A percentile compares a stretch with the other conserved stretches of the same genome.
These are phyloP conservation scores for Parapristionchus giblindavisi DNA, from an alignment of 2,888 invertebrate species.

Conservation along the genomic window DNA sequence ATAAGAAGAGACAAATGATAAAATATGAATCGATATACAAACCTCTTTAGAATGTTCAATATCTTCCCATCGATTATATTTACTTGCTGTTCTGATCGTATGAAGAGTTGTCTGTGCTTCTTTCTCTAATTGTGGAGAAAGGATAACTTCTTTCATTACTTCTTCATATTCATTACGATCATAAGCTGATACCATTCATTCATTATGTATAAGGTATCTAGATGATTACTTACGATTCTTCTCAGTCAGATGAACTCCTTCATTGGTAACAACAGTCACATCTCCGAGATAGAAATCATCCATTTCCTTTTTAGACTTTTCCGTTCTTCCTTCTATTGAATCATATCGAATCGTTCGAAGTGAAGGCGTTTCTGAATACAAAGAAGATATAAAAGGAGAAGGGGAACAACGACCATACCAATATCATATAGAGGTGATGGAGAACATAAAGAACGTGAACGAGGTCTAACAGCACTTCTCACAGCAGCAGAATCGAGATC, in stretches of 20 bases:
- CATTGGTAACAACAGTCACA: slow-evolving; percentile 14
- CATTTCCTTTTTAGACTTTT: background rate
- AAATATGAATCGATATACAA: background rate
- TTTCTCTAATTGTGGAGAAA: slow-evolving; percentile 16
- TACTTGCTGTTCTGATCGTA: slow-evolving; percentile 6
- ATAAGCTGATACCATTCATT: background rate
- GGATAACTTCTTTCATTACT: background rate
- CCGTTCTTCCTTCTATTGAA: background rate
- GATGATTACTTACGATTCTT: background rate
- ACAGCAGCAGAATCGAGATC: background rate
- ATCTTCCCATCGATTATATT: slow-evolving; percentile 23
- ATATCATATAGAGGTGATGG: background rate
- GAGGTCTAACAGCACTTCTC: background rate
- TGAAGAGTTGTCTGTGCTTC: background rate
- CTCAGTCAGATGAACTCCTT: slow-evolving; percentile 16
- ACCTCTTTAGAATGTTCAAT: background rate
- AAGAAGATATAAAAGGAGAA: too few species aligned
- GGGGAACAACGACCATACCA: too few species aligned
- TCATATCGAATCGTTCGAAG: slow-evolving; percentile 5
- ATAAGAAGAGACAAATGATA: background rate
- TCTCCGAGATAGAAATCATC: slow-evolving; percentile 16
- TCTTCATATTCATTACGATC: slow-evolving; percentile 3
- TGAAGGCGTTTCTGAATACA: slow-evolving; percentile 17
- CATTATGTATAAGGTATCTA: background rate
- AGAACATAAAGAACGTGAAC: background rate